Evolutionary conservation across 1,140 invertebrate species (phyloP).

Genomic region (Platorchestia sp.): DNA sequence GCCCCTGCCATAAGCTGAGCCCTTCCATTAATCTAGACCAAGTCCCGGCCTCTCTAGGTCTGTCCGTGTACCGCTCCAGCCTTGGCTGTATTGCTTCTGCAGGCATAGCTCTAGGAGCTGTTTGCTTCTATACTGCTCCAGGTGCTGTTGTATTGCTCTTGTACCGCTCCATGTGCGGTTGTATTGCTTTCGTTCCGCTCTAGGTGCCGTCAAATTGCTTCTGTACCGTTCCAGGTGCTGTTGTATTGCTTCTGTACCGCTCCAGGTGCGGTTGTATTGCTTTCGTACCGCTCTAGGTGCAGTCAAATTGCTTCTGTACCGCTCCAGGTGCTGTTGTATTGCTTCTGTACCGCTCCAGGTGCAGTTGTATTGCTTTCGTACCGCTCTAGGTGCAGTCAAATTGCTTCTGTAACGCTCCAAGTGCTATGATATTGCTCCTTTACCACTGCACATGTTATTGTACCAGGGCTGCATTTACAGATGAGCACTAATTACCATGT

Average conservation of each 20-base stretch:
- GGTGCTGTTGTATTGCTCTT: background rate
- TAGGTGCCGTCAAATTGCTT: too few species aligned
- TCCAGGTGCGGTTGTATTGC: background rate
- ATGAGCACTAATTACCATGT: too few species aligned
- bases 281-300: background rate
- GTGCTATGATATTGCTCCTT: too few species aligned
- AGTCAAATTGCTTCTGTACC: background rate
- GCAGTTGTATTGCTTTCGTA: background rate
- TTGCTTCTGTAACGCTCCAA: background rate
- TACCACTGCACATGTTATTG: too few species aligned
- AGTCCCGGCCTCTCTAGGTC: constrained; percentile 28
- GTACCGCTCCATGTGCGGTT: background rate
- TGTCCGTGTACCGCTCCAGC: background rate
- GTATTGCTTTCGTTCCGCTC: background rate
- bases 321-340: background rate
- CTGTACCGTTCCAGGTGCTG: background rate
- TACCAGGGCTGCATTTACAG: too few species aligned
- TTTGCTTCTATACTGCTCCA: background rate
- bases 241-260: background rate
- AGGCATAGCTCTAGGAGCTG: background rate
- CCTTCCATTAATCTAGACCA: constrained; percentile 47
- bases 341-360: background rate
- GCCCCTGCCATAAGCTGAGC: constrained; percentile 52
- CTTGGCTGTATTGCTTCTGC: background rate
- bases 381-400: background rate